These are phyloP conservation scores for Lasioglossum lativentre DNA, from an alignment of 2,888 invertebrate genomes.

Conservation along the genomic window DNA sequence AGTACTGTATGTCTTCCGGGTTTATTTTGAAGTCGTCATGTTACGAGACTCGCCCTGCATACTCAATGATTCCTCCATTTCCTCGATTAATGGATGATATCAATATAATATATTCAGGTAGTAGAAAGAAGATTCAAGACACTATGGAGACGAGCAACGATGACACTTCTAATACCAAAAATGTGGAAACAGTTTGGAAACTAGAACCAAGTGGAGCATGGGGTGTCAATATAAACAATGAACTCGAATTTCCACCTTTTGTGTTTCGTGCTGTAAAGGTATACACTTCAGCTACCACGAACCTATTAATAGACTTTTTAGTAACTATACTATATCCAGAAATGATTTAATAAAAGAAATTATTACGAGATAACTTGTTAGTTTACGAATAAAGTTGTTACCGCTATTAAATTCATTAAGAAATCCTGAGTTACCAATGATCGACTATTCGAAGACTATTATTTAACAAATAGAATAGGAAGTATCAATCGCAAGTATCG, in stretches of 20 bases:
- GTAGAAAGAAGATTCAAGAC: slow-evolving; percentile 78
- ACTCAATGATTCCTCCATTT: neutral
- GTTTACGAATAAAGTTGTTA: too few relatives aligned
- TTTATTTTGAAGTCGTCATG: neutral
- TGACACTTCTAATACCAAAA: slow-evolving; percentile 74
- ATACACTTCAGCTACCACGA: slow-evolving; percentile 69
- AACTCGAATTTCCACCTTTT: slow-evolving; percentile 81
- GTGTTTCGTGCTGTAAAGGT: slow-evolving; percentile 84
- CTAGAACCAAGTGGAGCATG: slow-evolving; percentile 79
- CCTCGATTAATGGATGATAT: slow-evolving; percentile 65
- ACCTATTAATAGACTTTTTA: slow-evolving; percentile 30
- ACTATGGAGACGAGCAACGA: slow-evolving; percentile 74
- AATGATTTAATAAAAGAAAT: neutral
- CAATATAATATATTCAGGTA: slow-evolving; percentile 81
- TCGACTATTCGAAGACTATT: too few relatives aligned
- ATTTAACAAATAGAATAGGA: too few relatives aligned
- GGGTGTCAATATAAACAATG: slow-evolving; percentile 80
- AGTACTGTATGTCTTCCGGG: too few relatives aligned
- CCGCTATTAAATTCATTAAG: too few relatives aligned
- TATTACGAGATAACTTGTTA: too few relatives aligned
- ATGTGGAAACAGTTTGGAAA: slow-evolving; percentile 77
- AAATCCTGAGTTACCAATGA: too few relatives aligned
- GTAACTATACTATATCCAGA: neutral
- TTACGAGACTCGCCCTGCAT: neutral
- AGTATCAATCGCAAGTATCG: too few relatives aligned